Evolutionary conservation across 2,113 vertebrate genomes (phyloP).

Genomic region (Prionailurus viverrinus): DNA sequence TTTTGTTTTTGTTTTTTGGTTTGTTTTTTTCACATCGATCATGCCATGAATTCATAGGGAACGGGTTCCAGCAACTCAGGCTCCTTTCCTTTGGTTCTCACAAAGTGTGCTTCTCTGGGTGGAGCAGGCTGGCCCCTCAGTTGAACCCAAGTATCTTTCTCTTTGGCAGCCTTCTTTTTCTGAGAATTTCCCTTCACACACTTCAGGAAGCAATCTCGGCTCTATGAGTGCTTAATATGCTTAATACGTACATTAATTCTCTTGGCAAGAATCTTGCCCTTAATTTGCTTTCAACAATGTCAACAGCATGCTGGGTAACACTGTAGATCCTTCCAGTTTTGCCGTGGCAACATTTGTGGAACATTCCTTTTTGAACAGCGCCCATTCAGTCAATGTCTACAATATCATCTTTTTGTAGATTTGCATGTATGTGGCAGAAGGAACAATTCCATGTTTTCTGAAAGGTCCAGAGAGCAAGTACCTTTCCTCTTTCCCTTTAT

Average conservation of each 20-base stretch:
- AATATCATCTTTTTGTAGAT: neutral
- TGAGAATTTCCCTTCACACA: neutral
- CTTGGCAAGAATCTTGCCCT: neutral
- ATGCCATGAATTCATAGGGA: neutral
- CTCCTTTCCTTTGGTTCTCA: neutral
- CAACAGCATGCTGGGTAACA: neutral
- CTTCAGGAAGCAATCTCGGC: neutral
- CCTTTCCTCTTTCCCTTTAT: neutral
- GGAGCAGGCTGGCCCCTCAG: neutral
- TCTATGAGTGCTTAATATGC: neutral
- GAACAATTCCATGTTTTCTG: neutral
- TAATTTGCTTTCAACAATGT: neutral
- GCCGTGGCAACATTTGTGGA: neutral
- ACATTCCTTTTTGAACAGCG: neutral
- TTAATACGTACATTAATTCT: neutral
- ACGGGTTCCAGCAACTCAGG: neutral
- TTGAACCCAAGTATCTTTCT: neutral
- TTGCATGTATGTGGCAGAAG: neutral
- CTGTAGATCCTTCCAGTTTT: neutral
- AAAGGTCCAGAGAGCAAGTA: neutral
- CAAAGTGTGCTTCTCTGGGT: neutral
- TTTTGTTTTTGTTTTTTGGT: neutral
- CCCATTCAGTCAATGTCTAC: neutral
- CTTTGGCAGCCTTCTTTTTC: neutral
- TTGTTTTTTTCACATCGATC: neutral